Percentiles rank a stretch among this genome's conserved stretches.
These are phyloP conservation scores for human DNA, from an alignment of 2,113 vertebrate species.

Conservation along the genomic window DNA sequence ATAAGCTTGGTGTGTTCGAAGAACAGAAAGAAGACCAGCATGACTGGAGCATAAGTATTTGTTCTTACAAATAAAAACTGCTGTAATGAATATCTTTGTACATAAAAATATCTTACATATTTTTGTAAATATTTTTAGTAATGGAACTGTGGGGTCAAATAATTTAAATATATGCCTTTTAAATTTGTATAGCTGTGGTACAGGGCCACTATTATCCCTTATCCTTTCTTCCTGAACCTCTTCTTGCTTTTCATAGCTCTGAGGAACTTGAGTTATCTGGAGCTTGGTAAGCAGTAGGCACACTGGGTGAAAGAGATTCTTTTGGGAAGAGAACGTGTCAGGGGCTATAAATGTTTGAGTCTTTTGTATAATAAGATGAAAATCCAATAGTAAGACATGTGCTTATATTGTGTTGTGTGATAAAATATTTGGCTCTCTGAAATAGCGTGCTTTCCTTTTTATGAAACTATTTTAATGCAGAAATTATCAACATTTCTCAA, in stretches of 20 bases:
- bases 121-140: neutral
- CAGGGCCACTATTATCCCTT: neutral
- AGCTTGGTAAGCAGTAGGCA: neutral
- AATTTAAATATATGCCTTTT: neutral
- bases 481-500: constrained; percentile 37
- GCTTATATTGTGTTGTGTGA: neutral
- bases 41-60: neutral
- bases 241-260: neutral
- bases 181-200: neutral
- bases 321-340: neutral
- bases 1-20: neutral
- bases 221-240: neutral
- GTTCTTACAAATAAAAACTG: neutral
- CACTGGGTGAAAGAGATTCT: neutral
- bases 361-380: constrained; percentile 22
- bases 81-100: neutral
- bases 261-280: neutral
- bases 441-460: neutral
- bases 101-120: neutral
- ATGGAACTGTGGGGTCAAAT: neutral
- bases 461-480: constrained; percentile 28
- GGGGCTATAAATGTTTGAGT: neutral
- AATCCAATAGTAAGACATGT: neutral
- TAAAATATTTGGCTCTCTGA: constrained; percentile 6
- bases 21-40: neutral